Evolutionary conservation across 2,797 vertebrate species (phyloP).

Genomic region (Arctocebus calabarensis): DNA sequence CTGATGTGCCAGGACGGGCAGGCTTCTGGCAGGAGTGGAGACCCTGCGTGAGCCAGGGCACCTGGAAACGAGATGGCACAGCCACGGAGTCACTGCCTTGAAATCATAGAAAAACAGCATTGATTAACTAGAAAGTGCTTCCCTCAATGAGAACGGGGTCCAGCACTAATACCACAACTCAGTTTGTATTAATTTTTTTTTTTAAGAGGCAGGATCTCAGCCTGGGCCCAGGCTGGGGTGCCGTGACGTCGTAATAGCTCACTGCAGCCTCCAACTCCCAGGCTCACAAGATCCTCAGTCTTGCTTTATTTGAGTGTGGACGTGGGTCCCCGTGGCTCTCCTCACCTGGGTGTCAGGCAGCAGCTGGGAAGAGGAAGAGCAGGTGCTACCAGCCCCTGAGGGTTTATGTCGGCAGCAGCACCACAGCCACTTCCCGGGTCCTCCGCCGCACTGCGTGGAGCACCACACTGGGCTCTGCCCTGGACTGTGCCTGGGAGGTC

Average conservation of each 20-base stretch:
- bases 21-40: not conserved
- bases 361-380: not conserved
- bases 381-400: not conserved
- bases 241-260: too few relatives aligned
- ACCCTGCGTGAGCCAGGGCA: accelerated
- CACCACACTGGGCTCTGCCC: not conserved
- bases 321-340: not conserved
- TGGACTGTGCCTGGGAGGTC: not conserved
- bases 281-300: too few relatives aligned
- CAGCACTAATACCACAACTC: not conserved
- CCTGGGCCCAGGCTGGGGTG: not conserved
- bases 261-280: too few relatives aligned
- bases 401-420: not conserved
- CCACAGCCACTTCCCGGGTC: not conserved
- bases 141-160: not conserved
- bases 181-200: too few relatives aligned
- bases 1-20: too few relatives aligned
- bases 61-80: accelerated
- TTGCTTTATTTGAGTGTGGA: not conserved
- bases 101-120: not conserved
- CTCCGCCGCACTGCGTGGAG: not conserved
- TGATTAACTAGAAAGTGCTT: not conserved
- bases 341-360: not conserved
- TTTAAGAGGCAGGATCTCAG: not conserved
- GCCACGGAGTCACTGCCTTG: not conserved